Evolutionary conservation across 2,888 invertebrate species (phyloP).

Genomic region (Phengaris alcon): DNA sequence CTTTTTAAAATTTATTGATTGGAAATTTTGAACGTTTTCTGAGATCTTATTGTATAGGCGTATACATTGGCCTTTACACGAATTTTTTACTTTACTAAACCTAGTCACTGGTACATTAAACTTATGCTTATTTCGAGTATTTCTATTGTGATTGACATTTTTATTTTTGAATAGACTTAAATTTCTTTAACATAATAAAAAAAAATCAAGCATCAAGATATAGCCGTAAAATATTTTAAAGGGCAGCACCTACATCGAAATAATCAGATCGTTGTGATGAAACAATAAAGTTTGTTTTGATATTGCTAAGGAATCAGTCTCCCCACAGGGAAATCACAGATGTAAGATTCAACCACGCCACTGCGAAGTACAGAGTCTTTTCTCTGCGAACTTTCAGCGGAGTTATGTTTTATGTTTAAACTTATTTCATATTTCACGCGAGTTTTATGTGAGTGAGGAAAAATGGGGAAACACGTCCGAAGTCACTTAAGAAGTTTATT

Average conservation of each 20-base stretch:
- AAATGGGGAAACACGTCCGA: constrained; percentile 31
- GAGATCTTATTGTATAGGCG: too few relatives aligned
- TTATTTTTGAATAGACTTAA: too few relatives aligned
- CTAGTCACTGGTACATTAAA: too few relatives aligned
- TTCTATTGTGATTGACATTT: too few relatives aligned
- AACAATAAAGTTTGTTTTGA: constrained; percentile 12
- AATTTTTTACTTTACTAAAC: too few relatives aligned
- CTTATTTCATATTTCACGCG: constrained; percentile 65
- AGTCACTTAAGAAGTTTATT: constrained; percentile 30
- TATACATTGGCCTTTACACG: too few relatives aligned
- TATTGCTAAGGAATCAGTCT: constrained; percentile 27
- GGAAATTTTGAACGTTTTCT: too few relatives aligned
- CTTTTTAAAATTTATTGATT: too few relatives aligned
- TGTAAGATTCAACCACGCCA: constrained; percentile 31
- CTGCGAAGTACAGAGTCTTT: constrained; percentile 29
- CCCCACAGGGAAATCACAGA: constrained; percentile 29
- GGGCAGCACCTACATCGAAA: neutral
- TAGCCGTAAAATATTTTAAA: neutral
- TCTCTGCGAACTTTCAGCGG: constrained; percentile 47
- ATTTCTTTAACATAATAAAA: too few relatives aligned
- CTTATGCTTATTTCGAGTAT: too few relatives aligned
- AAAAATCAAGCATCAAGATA: too few relatives aligned
- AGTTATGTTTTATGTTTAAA: constrained; percentile 69
- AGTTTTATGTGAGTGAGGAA: constrained; percentile 31
- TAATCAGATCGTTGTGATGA: neutral